Evolutionary conservation across 2,113 vertebrate genomes (phyloP).

Genomic region (Sterrhoptilus dennistouni): DNA sequence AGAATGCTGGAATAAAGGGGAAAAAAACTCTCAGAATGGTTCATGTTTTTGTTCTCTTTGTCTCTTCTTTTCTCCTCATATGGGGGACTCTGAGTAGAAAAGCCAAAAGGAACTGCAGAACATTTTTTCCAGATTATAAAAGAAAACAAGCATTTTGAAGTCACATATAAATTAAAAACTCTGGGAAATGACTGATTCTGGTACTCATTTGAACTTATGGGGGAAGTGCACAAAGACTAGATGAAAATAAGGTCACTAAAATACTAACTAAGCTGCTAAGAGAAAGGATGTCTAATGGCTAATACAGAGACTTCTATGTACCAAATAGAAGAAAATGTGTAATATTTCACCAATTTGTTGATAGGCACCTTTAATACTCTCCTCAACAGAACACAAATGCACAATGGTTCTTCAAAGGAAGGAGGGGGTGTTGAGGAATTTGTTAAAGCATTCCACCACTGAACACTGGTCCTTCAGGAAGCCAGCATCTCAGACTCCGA

Average conservation of each 20-base stretch:
- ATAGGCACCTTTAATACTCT: neutral
- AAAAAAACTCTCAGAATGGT: neutral
- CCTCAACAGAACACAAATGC: neutral
- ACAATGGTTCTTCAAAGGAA: neutral
- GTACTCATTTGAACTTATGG: neutral
- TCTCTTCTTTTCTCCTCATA: neutral
- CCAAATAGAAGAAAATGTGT: neutral
- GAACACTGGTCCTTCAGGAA: neutral
- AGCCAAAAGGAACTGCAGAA: neutral
- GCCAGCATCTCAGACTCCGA: neutral
- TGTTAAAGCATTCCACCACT: neutral
- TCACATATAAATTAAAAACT: neutral
- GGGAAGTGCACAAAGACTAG: neutral
- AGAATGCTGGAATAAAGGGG: neutral
- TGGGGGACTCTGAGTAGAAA: neutral
- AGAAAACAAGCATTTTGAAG: neutral
- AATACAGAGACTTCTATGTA: neutral
- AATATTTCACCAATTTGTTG: neutral
- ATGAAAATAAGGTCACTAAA: neutral
- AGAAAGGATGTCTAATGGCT: neutral
- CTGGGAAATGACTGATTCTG: neutral
- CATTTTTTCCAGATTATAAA: neutral
- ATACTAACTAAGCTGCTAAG: neutral
- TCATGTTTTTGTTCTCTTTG: neutral
- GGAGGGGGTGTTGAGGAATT: accelerated